phyloP scores from a whole-genome alignment of 1,140 invertebrate species.

The Metaphire vulgaris region DNA sequence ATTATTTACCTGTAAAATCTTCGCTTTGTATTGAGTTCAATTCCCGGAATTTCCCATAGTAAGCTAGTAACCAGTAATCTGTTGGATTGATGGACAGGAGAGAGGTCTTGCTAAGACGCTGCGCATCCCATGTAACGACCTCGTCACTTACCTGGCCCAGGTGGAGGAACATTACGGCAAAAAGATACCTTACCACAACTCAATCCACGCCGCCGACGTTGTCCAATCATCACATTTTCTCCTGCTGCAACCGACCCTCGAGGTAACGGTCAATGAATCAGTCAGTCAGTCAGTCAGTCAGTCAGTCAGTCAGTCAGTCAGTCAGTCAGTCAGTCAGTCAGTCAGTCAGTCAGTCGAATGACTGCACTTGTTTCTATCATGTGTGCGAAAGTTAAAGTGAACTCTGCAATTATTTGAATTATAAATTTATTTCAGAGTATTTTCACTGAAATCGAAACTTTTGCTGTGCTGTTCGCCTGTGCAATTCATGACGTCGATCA shows the following conservation, averaged over 20 bases:
- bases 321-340: no score
- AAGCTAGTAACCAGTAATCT: background rate
- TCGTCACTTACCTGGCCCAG: slow-evolving; percentile 92
- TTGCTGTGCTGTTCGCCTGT: slow-evolving; percentile 56
- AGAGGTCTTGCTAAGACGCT: slow-evolving; percentile 83
- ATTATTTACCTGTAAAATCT: no score
- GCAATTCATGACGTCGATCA: slow-evolving; percentile 58
- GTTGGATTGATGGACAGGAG: slow-evolving; percentile 59
- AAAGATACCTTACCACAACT: slow-evolving; percentile 55
- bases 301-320: no score
- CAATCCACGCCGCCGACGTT: slow-evolving; percentile 56
- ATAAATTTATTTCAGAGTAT: no score
- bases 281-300: no score
- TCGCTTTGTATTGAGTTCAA: background rate
- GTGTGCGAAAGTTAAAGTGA: no score
- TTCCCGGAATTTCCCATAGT: no score
- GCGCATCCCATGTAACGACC: slow-evolving; percentile 85
- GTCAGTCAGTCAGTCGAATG: no score
- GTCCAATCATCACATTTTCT: slow-evolving; percentile 54
- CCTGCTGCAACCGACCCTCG: slow-evolving; percentile 80
- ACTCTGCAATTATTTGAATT: no score
- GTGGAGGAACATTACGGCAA: slow-evolving; percentile 91
- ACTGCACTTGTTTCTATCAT: no score
- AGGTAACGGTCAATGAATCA: no score
- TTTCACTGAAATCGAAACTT: slow-evolving; percentile 55